A percentile compares a stretch with the other conserved stretches of the same genome.
Conservation (phyloP, 2,888 invertebrate genomes). For the Actias luna region DNA sequence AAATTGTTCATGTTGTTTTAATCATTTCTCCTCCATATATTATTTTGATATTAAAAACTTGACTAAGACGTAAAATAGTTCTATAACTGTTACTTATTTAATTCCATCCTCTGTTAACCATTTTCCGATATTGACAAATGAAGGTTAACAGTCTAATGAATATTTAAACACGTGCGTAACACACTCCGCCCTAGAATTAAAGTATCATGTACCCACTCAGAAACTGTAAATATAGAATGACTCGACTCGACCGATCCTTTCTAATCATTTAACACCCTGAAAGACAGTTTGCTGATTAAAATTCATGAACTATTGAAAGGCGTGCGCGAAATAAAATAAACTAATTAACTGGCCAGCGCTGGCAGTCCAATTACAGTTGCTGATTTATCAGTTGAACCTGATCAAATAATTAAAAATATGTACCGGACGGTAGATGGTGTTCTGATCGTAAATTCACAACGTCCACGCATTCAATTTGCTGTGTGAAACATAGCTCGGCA, state of each 20-base stretch:
- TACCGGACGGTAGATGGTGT: constrained; percentile 52
- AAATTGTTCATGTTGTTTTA: too few relatives aligned
- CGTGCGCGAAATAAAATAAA: constrained; percentile 63
- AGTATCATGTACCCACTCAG: constrained; percentile 19
- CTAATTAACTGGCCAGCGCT: constrained; percentile 60
- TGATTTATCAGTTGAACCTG: constrained; percentile 73
- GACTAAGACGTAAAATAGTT: too few relatives aligned
- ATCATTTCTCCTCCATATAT: too few relatives aligned
- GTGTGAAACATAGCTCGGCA: constrained; percentile 51
- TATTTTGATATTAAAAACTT: too few relatives aligned
- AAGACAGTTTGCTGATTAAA: constrained; percentile 30
- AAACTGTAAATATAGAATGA: constrained; percentile 21
- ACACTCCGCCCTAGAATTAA: constrained; percentile 8
- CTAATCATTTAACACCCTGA: constrained; percentile 47
- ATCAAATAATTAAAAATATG: constrained; percentile 79
- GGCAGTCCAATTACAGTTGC: constrained; percentile 60
- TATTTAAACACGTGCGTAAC: constrained; percentile 13
- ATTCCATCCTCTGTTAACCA: not conserved
- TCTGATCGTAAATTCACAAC: constrained; percentile 52
- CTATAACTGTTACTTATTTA: not conserved
- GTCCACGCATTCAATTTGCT: constrained; percentile 68
- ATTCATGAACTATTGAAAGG: constrained; percentile 41
- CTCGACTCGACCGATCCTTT: constrained; percentile 20
- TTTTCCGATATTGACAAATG: not conserved
- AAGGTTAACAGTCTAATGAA: constrained; percentile 9